A percentile compares a stretch with the other conserved stretches of the same genome.
These are phyloP conservation scores for Takifugu bimaculatus DNA, from an alignment of 2,113 vertebrate genomes.

Conservation along the genomic window DNA sequence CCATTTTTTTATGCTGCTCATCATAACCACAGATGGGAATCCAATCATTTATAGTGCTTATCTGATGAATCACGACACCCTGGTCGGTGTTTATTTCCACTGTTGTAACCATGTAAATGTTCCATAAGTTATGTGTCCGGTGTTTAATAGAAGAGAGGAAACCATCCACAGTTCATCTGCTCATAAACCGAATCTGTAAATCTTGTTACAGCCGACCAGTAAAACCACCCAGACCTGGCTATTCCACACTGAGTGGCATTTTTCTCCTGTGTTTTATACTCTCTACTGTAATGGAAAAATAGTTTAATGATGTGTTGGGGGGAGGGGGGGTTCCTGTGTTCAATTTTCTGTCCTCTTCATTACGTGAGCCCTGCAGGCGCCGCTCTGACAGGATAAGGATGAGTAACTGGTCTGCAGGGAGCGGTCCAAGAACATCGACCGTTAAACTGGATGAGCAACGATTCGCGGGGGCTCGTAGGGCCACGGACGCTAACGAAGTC, in stretches of 20 bases:
- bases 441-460: constrained; percentile 41
- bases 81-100: too few relatives aligned
- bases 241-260: constrained; percentile 23
- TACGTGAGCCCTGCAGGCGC: constrained; percentile 36
- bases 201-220: constrained; percentile 20
- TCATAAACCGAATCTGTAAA: constrained; percentile 32
- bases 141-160: too few relatives aligned
- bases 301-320: constrained; percentile 57
- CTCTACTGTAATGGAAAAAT: constrained; percentile 47
- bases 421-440: constrained; percentile 38
- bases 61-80: too few relatives aligned
- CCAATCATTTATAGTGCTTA: too few relatives aligned
- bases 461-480: too few relatives aligned
- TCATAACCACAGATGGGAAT: too few relatives aligned
- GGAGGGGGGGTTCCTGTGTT: constrained; percentile 33
- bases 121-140: neutral
- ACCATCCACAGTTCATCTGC: neutral
- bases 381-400: constrained; percentile 34
- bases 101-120: neutral
- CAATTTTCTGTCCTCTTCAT: constrained; percentile 63
- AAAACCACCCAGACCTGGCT: constrained; percentile 31
- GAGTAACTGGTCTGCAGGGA: constrained; percentile 54
- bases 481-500: constrained; percentile 27
- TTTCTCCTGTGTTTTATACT: constrained; percentile 28
- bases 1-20: neutral